Percentiles rank a stretch among this genome's conserved stretches.
phyloP scores from a whole-genome alignment of 2,888 invertebrate species.

The Osmoderma eremita region DNA sequence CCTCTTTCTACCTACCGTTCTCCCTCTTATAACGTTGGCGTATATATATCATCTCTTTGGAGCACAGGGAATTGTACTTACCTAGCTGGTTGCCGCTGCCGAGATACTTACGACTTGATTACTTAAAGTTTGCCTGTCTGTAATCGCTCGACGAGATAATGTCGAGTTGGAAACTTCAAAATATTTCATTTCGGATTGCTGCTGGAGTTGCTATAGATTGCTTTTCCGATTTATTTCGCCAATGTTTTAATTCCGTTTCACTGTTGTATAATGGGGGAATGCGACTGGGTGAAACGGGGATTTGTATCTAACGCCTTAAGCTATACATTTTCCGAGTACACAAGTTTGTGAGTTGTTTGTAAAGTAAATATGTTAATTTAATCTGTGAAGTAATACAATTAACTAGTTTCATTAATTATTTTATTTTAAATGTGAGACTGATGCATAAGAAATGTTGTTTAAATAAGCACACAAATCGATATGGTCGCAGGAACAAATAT shows the following conservation, averaged over 20 bases:
- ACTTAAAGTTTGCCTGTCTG: conserved; percentile 32
- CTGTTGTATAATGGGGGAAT: not conserved
- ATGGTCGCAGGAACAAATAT: no score
- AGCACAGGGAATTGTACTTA: conserved; percentile 38
- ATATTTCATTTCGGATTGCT: conserved; percentile 29
- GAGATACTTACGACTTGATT: conserved; percentile 39
- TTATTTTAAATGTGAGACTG: no score
- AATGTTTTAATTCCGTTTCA: conserved; percentile 16
- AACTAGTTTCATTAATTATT: no score
- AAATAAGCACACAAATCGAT: no score
- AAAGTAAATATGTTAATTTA: no score
- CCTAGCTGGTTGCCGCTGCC: conserved; percentile 24
- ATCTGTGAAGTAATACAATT: no score
- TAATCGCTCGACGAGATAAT: conserved; percentile 33
- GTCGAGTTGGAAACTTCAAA: conserved; percentile 28
- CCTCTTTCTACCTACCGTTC: conserved; percentile 50
- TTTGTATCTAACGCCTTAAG: not conserved
- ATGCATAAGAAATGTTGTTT: no score
- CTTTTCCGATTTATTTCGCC: conserved; percentile 6
- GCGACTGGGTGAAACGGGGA: not conserved
- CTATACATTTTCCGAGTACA: not conserved
- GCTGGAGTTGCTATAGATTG: conserved; percentile 7
- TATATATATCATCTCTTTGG: conserved; percentile 37
- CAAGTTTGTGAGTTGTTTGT: not conserved
- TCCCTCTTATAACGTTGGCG: conserved; percentile 43